These are phyloP conservation scores for Zootermopsis nevadensis DNA, from an alignment of 2,888 invertebrate genomes.

Conservation along the genomic window DNA sequence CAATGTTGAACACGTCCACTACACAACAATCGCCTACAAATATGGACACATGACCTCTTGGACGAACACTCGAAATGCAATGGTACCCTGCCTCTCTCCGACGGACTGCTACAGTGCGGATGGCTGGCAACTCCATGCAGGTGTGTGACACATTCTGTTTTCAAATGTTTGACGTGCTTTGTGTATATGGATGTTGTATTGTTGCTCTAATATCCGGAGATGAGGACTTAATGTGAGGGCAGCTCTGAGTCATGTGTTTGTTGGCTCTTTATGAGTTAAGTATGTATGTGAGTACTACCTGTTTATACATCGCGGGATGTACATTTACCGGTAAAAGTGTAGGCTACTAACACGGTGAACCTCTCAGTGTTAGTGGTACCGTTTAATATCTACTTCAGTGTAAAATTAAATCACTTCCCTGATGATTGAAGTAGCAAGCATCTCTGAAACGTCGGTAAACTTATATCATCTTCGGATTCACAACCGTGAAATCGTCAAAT, in stretches of 20 bases:
- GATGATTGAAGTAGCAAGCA: too few relatives aligned
- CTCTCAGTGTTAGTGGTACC: too few relatives aligned
- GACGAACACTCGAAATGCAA: not conserved
- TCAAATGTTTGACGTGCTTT: constrained; percentile 19
- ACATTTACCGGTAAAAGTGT: too few relatives aligned
- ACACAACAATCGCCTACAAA: constrained; percentile 39
- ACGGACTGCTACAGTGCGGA: constrained; percentile 4
- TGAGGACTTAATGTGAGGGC: constrained; percentile 4
- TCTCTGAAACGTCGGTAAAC: too few relatives aligned
- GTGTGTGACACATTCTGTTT: constrained; percentile 36
- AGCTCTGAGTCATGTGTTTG: not conserved
- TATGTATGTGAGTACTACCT: too few relatives aligned
- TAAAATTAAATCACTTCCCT: too few relatives aligned
- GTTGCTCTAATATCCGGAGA: constrained; percentile 30
- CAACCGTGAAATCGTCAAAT: too few relatives aligned
- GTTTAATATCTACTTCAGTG: too few relatives aligned
- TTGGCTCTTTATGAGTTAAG: not conserved
- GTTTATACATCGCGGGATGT: too few relatives aligned
- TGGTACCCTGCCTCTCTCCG: not conserved
- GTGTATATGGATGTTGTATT: constrained; percentile 2
- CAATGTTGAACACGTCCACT: constrained; percentile 37
- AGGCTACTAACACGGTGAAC: too few relatives aligned
- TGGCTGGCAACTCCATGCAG: constrained; percentile 32
- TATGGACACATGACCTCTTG: constrained; percentile 38
- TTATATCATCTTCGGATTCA: too few relatives aligned